These are phyloP conservation scores for Hippocampus kuda DNA, from an alignment of 2,797 vertebrate species.

Conservation along the genomic window DNA sequence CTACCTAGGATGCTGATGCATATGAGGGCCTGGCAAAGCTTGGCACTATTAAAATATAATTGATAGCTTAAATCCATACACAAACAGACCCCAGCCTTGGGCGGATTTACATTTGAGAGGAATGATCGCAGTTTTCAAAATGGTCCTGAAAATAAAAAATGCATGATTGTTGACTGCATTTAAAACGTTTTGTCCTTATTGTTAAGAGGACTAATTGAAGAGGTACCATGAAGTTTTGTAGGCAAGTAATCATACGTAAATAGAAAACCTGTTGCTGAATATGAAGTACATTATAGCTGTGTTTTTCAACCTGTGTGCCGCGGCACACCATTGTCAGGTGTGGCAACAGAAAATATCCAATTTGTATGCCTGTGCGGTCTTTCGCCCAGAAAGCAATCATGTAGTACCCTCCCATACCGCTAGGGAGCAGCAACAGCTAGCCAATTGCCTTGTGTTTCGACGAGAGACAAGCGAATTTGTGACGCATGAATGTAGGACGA, in stretches of 20 bases:
- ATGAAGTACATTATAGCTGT: background rate
- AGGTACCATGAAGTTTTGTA: conserved; percentile 51
- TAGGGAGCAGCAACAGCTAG: too few relatives aligned
- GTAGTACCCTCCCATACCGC: too few relatives aligned
- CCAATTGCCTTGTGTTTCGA: too few relatives aligned
- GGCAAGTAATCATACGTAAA: too few relatives aligned
- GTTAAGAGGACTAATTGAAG: conserved; percentile 67
- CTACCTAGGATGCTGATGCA: conserved; percentile 25
- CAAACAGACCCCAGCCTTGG: conserved; percentile 41
- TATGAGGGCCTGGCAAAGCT: conserved; percentile 12
- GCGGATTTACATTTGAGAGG: conserved; percentile 57
- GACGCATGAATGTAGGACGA: too few relatives aligned
- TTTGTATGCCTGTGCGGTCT: too few relatives aligned
- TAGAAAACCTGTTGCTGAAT: conserved; percentile 31
- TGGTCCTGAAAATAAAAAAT: conserved; percentile 60
- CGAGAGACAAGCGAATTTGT: too few relatives aligned
- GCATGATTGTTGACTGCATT: conserved; percentile 69
- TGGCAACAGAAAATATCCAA: too few relatives aligned
- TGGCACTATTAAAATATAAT: conserved; percentile 32
- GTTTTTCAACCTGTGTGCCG: too few relatives aligned
- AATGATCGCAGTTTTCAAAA: conserved; percentile 58
- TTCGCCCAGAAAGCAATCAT: too few relatives aligned
- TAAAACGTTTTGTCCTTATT: conserved; percentile 69
- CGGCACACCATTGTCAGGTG: too few relatives aligned
- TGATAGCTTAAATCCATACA: conserved; percentile 43